phyloP scores from a whole-genome alignment of 2,888 invertebrate species.

The Netelia inedita region DNA sequence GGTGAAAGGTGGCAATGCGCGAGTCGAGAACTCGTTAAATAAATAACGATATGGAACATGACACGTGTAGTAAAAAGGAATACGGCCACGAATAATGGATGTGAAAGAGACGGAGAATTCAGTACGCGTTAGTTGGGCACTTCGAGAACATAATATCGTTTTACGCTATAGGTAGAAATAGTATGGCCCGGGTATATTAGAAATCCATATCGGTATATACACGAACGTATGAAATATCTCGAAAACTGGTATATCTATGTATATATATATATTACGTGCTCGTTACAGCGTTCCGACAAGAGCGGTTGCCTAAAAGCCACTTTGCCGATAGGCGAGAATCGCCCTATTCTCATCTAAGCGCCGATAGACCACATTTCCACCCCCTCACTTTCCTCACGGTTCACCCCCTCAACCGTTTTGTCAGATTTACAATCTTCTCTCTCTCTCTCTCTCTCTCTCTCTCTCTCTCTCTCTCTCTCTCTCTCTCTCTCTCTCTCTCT shows the following conservation, averaged over 20 bases:
- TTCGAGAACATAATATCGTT: too few species aligned
- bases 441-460: neutral
- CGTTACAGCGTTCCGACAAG: constrained; percentile 56
- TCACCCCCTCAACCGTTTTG: neutral
- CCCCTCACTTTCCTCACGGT: neutral
- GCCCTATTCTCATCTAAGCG: constrained; percentile 54
- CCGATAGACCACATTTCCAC: constrained; percentile 30
- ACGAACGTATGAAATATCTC: constrained; percentile 29
- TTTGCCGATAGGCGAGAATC: constrained; percentile 66
- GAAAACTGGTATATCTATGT: neutral
- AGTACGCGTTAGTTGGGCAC: constrained; percentile 2
- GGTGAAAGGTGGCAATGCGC: too few species aligned
- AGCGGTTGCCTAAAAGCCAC: constrained; percentile 66
- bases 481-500: too few species aligned
- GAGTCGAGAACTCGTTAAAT: constrained; percentile 14
- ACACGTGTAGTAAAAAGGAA: constrained; percentile 1
- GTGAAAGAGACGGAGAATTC: constrained; percentile 13
- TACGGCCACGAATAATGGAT: neutral
- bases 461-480: too few species aligned
- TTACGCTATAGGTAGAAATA: too few species aligned
- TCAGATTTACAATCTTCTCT: neutral
- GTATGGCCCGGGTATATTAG: too few species aligned
- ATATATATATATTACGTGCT: constrained; percentile 49
- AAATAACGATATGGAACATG: constrained; percentile 1
- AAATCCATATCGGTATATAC: neutral